phyloP scores from a whole-genome alignment of 2,888 invertebrate species.

The Ypsolopha scabrella region DNA sequence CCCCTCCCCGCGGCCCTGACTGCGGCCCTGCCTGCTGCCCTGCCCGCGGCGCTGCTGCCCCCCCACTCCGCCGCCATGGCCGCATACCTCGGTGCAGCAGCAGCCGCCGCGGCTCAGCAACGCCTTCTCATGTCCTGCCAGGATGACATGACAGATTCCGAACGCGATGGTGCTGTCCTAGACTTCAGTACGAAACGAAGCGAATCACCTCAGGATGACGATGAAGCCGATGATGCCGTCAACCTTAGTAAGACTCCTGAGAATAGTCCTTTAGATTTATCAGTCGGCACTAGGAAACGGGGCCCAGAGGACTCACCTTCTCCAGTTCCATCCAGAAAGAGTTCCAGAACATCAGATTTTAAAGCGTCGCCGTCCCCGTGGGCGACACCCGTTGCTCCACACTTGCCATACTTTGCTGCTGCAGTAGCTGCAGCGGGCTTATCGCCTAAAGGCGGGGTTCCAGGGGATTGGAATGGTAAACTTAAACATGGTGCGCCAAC shows the following conservation, averaged over 20 bases:
- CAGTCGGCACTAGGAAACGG: conserved; percentile 81
- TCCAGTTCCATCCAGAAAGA: conserved; percentile 75
- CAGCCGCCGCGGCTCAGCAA: conserved; percentile 80
- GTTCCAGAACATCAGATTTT: conserved; percentile 75
- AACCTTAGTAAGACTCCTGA: conserved; percentile 79
- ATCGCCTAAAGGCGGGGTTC: conserved; percentile 77
- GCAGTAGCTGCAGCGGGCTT: conserved; percentile 82
- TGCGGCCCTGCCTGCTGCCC: conserved; percentile 74
- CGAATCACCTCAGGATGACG: conserved; percentile 60
- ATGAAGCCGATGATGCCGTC: conserved; percentile 75
- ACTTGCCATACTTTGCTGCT: conserved; percentile 84
- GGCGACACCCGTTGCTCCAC: conserved; percentile 83
- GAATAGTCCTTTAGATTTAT: conserved; percentile 83
- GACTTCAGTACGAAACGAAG: conserved; percentile 85
- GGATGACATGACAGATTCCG: conserved; percentile 74
- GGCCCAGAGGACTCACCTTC: conserved; percentile 73
- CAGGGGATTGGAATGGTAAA: conserved; percentile 83
- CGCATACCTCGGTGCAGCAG: conserved; percentile 81
- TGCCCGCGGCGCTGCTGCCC: conserved; percentile 78
- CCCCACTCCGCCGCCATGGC: conserved; percentile 87
- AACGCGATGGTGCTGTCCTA: conserved; percentile 75
- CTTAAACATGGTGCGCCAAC: conserved; percentile 75
- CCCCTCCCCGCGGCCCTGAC: conserved; percentile 73
- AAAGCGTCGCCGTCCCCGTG: conserved; percentile 81
- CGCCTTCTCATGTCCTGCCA: conserved; percentile 83